Evolutionary conservation across 2,888 invertebrate species (phyloP).

Genomic region (Caenorhabditis sp.): DNA sequence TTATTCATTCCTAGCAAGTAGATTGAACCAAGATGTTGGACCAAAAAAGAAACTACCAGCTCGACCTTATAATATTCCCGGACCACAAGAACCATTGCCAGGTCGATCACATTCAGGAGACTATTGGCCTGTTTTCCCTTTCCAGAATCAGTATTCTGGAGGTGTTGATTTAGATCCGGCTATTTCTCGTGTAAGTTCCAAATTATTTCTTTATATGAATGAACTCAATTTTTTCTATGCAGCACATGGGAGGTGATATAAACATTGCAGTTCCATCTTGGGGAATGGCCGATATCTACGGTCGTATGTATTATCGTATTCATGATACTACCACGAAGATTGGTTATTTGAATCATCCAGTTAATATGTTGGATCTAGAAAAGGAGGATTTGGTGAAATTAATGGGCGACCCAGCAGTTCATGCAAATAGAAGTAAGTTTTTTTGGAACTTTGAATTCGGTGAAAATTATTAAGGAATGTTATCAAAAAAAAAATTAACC

Average conservation of each 20-base stretch:
- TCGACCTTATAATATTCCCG: slow-evolving; percentile 47
- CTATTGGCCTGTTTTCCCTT: slow-evolving; percentile 64
- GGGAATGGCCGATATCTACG: slow-evolving; percentile 63
- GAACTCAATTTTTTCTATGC: slow-evolving; percentile 9
- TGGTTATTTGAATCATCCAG: slow-evolving; percentile 61
- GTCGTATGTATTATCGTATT: slow-evolving; percentile 50
- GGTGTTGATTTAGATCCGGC: slow-evolving; percentile 63
- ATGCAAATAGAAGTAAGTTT: slow-evolving; percentile 52
- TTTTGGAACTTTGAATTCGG: too few species aligned
- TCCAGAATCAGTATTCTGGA: slow-evolving; percentile 60
- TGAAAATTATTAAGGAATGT: too few species aligned
- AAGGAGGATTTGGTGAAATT: slow-evolving; percentile 57
- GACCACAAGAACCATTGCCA: slow-evolving; percentile 60
- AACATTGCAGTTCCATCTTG: slow-evolving; percentile 62
- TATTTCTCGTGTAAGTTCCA: slow-evolving; percentile 50
- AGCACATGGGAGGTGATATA: slow-evolving; percentile 65
- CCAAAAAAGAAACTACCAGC: slow-evolving; percentile 42
- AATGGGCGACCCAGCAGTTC: slow-evolving; percentile 53
- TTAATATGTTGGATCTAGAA: slow-evolving; percentile 63
- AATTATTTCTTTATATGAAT: neutral
- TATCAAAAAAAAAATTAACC: too few species aligned
- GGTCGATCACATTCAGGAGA: slow-evolving; percentile 59
- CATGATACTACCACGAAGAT: slow-evolving; percentile 57
- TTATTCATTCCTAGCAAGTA: slow-evolving; percentile 48
- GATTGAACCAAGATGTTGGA: slow-evolving; percentile 54